Base-by-base conservation (phyloP, 2,113 vertebrate species). In the Grammomys dolichurus region DNA sequence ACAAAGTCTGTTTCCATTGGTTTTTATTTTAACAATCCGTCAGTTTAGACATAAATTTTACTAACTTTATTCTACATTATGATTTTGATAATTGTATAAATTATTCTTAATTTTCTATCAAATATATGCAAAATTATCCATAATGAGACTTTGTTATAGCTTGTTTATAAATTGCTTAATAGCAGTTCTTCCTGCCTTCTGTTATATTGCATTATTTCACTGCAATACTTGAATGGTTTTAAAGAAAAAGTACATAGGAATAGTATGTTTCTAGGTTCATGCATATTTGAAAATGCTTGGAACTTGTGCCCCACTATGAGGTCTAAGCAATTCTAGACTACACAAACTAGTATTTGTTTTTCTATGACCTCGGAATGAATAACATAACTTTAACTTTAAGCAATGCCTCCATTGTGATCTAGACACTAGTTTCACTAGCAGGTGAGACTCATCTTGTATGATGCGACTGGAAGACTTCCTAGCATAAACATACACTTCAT, bases 1-100 rank as follows among this genome's bases (percentile, higher is more conserved):
- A 56, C 24, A 60, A 72, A 85, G 8, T 78, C 48, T 56, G 19
- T 7, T 70, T 94, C 58, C 40, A 22, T 46, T 90, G 12, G 63
- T 43, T 89, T 94, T 94, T 77, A 77, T 82, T 88, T 92, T 67
- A 91, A 26, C 63, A 90, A 56, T 48, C 19, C 88, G 24, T 16
- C 51, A 85, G 78, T 89, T 85, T 85, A 73, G 22, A 80, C 22
- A 11, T 6, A 54, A 2, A n/a, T 54, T 77, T 63, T 78, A 67
- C 31, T 91, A n/a, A 54, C 28, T 92, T 95, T 72, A 56, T 75
- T 95, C 67, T 87, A 67, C 33, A 36, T 88, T 86, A 31, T 60
- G 14, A 73, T 36, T 78, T 7, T 87, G 60, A 46, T 9, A 84
- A 7, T 69, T 91, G 73, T 65, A 78, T 69, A 93, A 84, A 54